These are phyloP conservation scores for Podiceps cristatus DNA, from an alignment of 2,113 vertebrate genomes.

Conservation along the genomic window DNA sequence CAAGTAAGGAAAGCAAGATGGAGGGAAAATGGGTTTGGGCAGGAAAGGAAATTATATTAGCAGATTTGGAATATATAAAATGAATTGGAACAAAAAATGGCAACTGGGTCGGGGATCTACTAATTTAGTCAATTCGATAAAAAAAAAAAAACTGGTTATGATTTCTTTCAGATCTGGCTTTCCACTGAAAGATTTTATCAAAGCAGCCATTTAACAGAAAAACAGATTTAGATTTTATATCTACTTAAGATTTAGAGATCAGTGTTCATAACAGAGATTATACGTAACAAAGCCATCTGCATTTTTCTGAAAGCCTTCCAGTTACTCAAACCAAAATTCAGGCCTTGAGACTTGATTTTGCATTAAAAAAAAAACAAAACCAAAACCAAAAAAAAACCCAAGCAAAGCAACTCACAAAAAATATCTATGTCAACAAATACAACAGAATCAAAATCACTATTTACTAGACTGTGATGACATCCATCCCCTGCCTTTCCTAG, in stretches of 20 bases:
- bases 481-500: neutral
- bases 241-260: neutral
- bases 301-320: neutral
- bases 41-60: conserved; percentile 69
- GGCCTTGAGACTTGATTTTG: neutral
- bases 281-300: neutral
- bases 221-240: neutral
- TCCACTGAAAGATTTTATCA: neutral
- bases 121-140: neutral
- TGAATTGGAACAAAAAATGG: conserved; percentile 28
- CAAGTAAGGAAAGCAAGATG: conserved; percentile 69
- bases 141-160: neutral
- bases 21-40: conserved; percentile 57
- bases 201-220: neutral
- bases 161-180: conserved; percentile 14
- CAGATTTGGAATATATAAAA: conserved; percentile 37
- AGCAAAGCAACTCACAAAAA: neutral
- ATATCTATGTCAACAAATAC: neutral
- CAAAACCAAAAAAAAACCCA: too few species aligned
- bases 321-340: neutral
- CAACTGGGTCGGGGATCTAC: neutral
- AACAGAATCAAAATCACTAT: neutral
- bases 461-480: neutral
- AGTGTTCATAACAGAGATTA: neutral
- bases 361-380: neutral